Evolutionary conservation across 2,888 invertebrate species (phyloP).

Genomic region (Globia sparganii): DNA sequence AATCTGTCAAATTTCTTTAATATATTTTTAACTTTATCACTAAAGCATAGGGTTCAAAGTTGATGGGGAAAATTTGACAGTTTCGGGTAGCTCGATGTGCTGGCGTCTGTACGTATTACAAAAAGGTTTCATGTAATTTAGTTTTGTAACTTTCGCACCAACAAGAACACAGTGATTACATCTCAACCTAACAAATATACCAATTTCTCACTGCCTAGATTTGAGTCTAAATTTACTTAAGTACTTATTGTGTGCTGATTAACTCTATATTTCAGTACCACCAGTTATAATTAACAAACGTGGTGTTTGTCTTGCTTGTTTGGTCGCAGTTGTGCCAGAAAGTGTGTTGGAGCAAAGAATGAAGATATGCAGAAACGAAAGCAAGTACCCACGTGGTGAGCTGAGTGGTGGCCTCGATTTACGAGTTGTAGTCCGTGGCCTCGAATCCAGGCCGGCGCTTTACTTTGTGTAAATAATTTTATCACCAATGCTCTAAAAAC

Average conservation of each 20-base stretch:
- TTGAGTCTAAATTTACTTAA: constrained; percentile 19
- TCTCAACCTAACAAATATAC: constrained; percentile 4
- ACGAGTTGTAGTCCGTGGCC: too few relatives aligned
- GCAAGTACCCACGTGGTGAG: neutral
- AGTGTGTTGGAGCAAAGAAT: constrained; percentile 30
- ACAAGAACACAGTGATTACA: constrained; percentile 11
- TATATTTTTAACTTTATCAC: too few relatives aligned
- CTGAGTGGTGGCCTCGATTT: too few relatives aligned
- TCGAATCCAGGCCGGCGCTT: too few relatives aligned
- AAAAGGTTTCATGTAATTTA: constrained; percentile 14
- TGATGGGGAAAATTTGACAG: too few relatives aligned
- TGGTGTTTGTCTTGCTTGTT: constrained; percentile 56
- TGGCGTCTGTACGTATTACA: too few relatives aligned
- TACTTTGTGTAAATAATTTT: too few relatives aligned
- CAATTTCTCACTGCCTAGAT: constrained; percentile 18
- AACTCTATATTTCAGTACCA: constrained; percentile 45
- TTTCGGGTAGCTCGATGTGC: too few relatives aligned
- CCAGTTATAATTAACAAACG: constrained; percentile 56
- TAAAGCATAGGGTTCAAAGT: too few relatives aligned
- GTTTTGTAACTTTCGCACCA: neutral
- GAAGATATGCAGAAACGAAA: neutral
- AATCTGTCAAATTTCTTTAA: too few relatives aligned
- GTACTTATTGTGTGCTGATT: constrained; percentile 28
- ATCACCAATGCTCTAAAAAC: too few relatives aligned
- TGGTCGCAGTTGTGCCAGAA: constrained; percentile 40